These are phyloP conservation scores for Onychostoma macrolepis DNA, from an alignment of 2,113 vertebrate species.

Conservation along the genomic window DNA sequence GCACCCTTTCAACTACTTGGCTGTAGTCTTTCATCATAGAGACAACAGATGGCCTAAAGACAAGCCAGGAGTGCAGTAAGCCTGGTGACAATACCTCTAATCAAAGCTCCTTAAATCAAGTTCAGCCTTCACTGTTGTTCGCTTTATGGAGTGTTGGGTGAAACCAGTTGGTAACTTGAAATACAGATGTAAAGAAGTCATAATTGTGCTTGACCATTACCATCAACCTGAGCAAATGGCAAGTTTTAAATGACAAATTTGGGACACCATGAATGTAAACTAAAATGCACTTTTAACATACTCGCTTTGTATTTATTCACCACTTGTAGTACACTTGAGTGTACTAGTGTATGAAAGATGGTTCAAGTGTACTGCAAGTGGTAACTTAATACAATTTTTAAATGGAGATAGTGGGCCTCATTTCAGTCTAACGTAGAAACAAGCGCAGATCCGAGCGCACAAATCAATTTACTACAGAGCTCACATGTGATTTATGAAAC, in stretches of 20 bases:
- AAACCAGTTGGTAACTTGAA: background rate
- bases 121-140: background rate
- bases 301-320: no score
- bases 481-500: no score
- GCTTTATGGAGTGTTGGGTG: background rate
- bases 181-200: background rate
- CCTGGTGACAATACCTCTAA: slow-evolving; percentile 27
- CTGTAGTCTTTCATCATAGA: slow-evolving; percentile 20
- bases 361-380: no score
- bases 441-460: no score
- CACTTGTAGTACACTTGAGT: no score
- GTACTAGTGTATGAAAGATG: no score
- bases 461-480: no score
- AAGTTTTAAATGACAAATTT: slow-evolving; percentile 6
- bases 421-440: no score
- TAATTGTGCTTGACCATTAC: background rate
- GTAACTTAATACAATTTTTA: no score
- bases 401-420: no score
- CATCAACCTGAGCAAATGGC: background rate
- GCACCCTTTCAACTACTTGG: slow-evolving; percentile 2
- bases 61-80: slow-evolving; percentile 6
- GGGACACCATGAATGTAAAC: no score
- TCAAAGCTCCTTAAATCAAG: slow-evolving; percentile 41
- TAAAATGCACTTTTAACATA: no score
- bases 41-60: slow-evolving; percentile 46